Evolutionary conservation across 2,797 vertebrate genomes (phyloP).

Genomic region (Tenualosa thibaudeaui): DNA sequence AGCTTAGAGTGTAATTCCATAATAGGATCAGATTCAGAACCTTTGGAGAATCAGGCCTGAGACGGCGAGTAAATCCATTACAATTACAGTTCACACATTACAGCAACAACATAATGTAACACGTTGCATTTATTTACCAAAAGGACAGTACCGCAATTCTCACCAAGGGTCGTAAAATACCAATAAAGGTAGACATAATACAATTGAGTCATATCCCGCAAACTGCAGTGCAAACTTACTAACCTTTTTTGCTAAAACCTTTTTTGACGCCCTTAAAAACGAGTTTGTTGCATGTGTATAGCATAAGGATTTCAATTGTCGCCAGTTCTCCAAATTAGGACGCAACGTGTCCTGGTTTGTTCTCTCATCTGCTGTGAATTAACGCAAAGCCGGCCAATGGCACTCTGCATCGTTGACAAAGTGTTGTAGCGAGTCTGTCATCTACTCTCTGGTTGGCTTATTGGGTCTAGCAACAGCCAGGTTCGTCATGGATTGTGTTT

Average conservation of each 20-base stretch:
- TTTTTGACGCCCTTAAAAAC: background rate
- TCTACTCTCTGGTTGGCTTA: background rate
- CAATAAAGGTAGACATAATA: background rate
- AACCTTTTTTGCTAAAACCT: background rate
- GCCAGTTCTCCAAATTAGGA: background rate
- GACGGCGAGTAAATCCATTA: background rate
- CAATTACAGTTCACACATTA: background rate
- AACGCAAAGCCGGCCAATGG: background rate
- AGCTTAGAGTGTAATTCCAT: background rate
- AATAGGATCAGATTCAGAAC: conserved; percentile 3
- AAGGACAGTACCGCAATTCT: background rate
- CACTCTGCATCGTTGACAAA: background rate
- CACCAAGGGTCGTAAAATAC: background rate
- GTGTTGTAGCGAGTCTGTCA: background rate
- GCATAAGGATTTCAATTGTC: background rate
- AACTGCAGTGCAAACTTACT: background rate
- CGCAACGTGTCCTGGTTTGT: background rate
- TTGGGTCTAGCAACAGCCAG: background rate
- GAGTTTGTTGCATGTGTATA: background rate
- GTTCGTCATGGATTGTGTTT: background rate
- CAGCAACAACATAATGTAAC: background rate
- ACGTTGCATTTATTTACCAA: background rate
- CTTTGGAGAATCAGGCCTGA: background rate
- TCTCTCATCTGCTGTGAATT: background rate
- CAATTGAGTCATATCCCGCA: background rate